A percentile compares a stretch with the other conserved stretches of the same genome.
phyloP scores from a whole-genome alignment of 1,140 invertebrate genomes.

The Argopecten irradians region DNA sequence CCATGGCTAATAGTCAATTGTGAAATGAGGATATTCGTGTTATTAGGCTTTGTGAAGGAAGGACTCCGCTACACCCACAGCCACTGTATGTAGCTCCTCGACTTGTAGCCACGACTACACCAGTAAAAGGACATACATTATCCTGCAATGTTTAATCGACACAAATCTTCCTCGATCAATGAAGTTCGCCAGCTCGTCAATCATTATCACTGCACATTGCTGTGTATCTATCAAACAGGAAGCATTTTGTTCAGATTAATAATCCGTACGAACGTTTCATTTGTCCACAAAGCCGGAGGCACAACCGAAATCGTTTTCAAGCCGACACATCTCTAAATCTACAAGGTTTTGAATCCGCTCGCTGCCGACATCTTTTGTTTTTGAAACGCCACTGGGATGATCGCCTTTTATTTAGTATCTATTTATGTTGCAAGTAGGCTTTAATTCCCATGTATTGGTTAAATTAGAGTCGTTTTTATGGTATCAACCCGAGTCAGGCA shows the following conservation, averaged over 20 bases:
- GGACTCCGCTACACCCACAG: not conserved
- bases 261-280: not conserved
- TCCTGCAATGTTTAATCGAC: not conserved
- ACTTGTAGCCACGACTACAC: not conserved
- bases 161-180: not conserved
- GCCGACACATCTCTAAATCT: not conserved
- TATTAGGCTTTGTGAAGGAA: not conserved
- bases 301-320: not conserved
- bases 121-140: not conserved
- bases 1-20: too few relatives aligned
- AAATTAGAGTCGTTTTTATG: conserved; percentile 1
- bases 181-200: not conserved
- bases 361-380: not conserved
- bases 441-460: conserved; percentile 1
- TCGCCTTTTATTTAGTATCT: not conserved
- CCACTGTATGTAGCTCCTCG: not conserved
- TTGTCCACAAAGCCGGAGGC: not conserved
- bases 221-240: not conserved
- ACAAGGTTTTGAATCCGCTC: not conserved
- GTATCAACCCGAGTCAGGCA: not conserved
- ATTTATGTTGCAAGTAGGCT: not conserved
- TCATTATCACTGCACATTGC: conserved; percentile 1
- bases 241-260: not conserved
- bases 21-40: not conserved
- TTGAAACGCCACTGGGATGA: not conserved